Evolutionary conservation across 1,140 invertebrate species (phyloP).

Genomic region (Ceratina japonica): DNA sequence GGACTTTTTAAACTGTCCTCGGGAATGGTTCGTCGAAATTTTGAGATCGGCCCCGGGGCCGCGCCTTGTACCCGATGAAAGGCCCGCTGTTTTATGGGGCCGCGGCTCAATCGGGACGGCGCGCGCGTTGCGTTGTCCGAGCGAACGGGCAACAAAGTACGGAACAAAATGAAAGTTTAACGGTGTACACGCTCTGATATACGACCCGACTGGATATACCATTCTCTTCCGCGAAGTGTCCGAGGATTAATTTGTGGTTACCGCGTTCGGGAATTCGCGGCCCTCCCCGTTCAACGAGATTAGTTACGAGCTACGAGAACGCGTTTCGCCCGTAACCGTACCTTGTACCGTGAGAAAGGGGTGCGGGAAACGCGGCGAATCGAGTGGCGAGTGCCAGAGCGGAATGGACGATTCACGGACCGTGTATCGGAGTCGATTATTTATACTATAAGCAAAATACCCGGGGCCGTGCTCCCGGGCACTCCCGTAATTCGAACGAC

Average conservation of each 20-base stretch:
- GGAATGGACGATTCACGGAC: conserved; percentile 24
- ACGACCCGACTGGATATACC: no score
- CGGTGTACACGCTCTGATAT: background rate
- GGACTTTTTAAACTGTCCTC: conserved; percentile 51
- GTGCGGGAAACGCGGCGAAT: no score
- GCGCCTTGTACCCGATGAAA: conserved; percentile 42
- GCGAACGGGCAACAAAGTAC: conserved; percentile 14
- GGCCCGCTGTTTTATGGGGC: conserved; percentile 34
- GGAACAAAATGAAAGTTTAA: conserved; percentile 47
- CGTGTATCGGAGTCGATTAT: conserved; percentile 56
- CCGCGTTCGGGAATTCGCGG: no score
- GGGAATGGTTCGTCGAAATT: conserved; percentile 42
- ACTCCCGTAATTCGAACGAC: conserved; percentile 58
- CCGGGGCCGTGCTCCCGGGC: conserved; percentile 29
- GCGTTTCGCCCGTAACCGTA: no score
- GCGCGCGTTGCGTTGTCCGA: conserved; percentile 18
- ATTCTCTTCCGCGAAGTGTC: background rate
- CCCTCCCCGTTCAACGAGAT: no score
- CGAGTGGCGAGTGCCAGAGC: background rate
- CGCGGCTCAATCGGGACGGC: conserved; percentile 28
- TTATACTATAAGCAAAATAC: conserved; percentile 64
- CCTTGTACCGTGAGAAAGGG: no score
- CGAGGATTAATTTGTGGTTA: no score
- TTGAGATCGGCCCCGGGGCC: background rate
- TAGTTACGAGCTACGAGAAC: no score